Percentiles rank a stretch among this genome's conserved stretches.
Conservation (phyloP, 2,113 vertebrate species). For the Pristiophorus japonicus region DNA sequence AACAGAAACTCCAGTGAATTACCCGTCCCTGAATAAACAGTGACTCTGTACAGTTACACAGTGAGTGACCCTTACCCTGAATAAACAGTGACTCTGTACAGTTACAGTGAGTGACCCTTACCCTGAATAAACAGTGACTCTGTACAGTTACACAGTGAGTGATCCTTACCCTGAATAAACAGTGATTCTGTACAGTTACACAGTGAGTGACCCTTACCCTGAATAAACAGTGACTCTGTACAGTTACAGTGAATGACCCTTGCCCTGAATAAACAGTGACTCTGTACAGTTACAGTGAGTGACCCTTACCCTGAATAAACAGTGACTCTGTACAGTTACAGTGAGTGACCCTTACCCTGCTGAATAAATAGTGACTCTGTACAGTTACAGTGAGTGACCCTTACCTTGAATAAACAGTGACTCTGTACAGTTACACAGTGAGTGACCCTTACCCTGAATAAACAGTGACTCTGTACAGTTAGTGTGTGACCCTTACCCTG, state of each 20-base stretch:
- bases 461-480: too few relatives aligned
- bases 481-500: too few relatives aligned
- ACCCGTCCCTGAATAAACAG: background rate
- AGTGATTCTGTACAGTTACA: too few relatives aligned
- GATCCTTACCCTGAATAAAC: background rate
- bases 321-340: background rate
- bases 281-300: too few relatives aligned
- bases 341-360: background rate
- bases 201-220: background rate
- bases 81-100: background rate
- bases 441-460: background rate
- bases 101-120: background rate
- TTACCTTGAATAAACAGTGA: background rate
- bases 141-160: background rate
- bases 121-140: background rate
- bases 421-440: background rate
- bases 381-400: background rate
- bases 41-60: background rate
- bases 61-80: background rate
- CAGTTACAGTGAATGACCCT: background rate
- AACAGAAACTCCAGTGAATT: background rate
- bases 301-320: background rate
- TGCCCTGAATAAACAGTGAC: too few relatives aligned
- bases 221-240: background rate
- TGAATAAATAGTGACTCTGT: too few relatives aligned